These are phyloP conservation scores for Atherinosoma microstoma DNA, from an alignment of 2,797 vertebrate species.

Conservation along the genomic window DNA sequence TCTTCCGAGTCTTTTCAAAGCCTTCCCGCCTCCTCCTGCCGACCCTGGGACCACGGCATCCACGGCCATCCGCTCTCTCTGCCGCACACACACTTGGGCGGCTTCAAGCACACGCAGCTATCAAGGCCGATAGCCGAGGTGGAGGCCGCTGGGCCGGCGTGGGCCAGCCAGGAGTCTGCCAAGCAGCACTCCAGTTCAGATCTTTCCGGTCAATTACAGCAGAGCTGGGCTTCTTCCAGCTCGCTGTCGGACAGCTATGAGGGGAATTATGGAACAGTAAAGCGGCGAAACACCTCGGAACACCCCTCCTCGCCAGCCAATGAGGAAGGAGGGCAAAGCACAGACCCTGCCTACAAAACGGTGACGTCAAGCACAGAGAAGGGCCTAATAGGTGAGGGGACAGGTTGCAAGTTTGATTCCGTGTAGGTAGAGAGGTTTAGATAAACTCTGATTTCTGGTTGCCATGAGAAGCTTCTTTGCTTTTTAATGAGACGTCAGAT, in stretches of 20 bases:
- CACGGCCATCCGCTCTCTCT: slow-evolving; percentile 71
- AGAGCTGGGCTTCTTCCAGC: slow-evolving; percentile 93
- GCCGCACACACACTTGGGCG: slow-evolving; percentile 74
- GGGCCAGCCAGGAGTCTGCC: slow-evolving; percentile 39
- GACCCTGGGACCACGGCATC: slow-evolving; percentile 85
- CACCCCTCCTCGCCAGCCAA: slow-evolving; percentile 69
- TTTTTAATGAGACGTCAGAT: background rate
- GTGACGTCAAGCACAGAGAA: slow-evolving; percentile 96
- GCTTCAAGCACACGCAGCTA: slow-evolving; percentile 86
- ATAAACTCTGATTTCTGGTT: background rate
- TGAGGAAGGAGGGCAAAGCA: slow-evolving; percentile 78
- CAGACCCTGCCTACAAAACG: slow-evolving; percentile 91
- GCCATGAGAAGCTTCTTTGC: background rate
- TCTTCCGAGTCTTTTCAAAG: slow-evolving; percentile 96
- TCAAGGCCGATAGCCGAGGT: slow-evolving; percentile 87
- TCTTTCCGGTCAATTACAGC: slow-evolving; percentile 79
- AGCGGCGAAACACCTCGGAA: slow-evolving; percentile 86
- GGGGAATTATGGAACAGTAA: slow-evolving; percentile 91
- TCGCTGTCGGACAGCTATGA: slow-evolving; percentile 91
- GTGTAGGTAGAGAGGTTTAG: slow-evolving; percentile 16
- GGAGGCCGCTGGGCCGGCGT: slow-evolving; percentile 74
- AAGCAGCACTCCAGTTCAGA: slow-evolving; percentile 82
- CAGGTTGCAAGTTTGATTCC: slow-evolving; percentile 49
- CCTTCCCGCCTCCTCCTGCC: slow-evolving; percentile 86
- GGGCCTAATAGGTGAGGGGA: slow-evolving; percentile 95